Base-by-base conservation (phyloP, 2,888 invertebrate genomes). In the Willowsia nigromaculata region DNA sequence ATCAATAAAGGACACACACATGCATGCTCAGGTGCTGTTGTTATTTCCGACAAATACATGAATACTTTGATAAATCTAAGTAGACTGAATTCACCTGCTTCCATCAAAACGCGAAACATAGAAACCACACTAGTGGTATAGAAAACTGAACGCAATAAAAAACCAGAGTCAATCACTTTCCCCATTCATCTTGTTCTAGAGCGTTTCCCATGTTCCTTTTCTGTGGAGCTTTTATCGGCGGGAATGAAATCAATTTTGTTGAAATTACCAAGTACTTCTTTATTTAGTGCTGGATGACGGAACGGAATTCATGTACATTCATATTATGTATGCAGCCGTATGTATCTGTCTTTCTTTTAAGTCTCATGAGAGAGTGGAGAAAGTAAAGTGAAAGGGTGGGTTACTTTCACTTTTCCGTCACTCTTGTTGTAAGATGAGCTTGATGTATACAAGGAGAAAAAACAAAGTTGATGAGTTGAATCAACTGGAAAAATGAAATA, bases 401-500 rank as follows among this genome's bases (percentile, higher is more conserved):
- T 1, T 68, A 68, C 4, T 7, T 33, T 7, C 65, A 27, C 37
- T 18, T 68, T 37, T 68, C 18, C 22, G 13, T 43, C 22, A 43
- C 4, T 13, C 43, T 9, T 7, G n/a, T 33, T 68, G 68, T 18
- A 18, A 5, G 22, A 56, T 37, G 18, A n/a, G 18, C 25, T 22
- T 71, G 22, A 37, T 22, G 71, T 71, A 22, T 71, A 47, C 74
- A 25, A 27, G 47, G 22, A 47, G 53, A 53, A 50, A 78, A 56
- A 50, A 53, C 76, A 53, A 78, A 50, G 30, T 78, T 78, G 76
- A 78, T 78, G 76, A 53, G 33, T 78, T 78, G 53, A 78, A 78
- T 78, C 76, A 78, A 78, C 50, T 33, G 13, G 68, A 71, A 71
- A 71, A 71, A 71, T 71, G 68, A 71, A 71, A 71, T 43, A 71